Base-by-base conservation (phyloP, 2,888 invertebrate species). In the Ariolimax columbianus region DNA sequence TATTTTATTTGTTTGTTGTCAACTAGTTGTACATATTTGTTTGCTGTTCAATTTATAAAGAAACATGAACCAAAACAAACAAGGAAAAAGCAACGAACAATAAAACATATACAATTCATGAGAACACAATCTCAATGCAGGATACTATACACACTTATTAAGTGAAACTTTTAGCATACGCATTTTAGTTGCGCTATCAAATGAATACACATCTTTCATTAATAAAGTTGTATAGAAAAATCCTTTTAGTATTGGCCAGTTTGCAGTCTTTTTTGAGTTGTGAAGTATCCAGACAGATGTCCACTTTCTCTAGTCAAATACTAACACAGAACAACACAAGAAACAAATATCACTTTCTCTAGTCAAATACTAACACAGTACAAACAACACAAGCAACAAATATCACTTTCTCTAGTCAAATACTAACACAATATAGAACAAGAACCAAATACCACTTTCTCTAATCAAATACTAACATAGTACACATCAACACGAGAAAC, bases 81-180 rank as follows among this genome's bases (percentile, higher is more conserved):
- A 66, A 66, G 33, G 14, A 23, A 66, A 30, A 33, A 23, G 33
- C 33, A 30, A n/a, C 3, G 6, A 63, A 63, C 26, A 26, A 63
- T 63, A 63, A 14, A 26, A 63, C 26, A 63, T 63, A n/a, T 63
- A 63, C 59, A 63, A n/a, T 63, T n/a, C 59, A 63, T 63, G 59
- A n/a, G 9, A n/a, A n/a, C 47, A 47, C 14, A 6, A 9, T n/a
- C 23, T 23, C n/a, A 63, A 63, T 63, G n/a, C 59, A 26, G n/a
- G 23, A 63, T n/a, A 63, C n/a, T 63, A n/a, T 23, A 63, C n/a
- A 63, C 26, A n/a, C 26, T n/a, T 6, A 26, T 7, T 23, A 23
- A 0, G n/a, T 63, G 55, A 63, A 55, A 9, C 23, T n/a, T n/a
- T n/a, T 26, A n/a, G 6, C n/a, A 4, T n/a, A n/a, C 59, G 26